Evolutionary conservation across 2,888 invertebrate genomes (phyloP).

Genomic region (Formica aserva): DNA sequence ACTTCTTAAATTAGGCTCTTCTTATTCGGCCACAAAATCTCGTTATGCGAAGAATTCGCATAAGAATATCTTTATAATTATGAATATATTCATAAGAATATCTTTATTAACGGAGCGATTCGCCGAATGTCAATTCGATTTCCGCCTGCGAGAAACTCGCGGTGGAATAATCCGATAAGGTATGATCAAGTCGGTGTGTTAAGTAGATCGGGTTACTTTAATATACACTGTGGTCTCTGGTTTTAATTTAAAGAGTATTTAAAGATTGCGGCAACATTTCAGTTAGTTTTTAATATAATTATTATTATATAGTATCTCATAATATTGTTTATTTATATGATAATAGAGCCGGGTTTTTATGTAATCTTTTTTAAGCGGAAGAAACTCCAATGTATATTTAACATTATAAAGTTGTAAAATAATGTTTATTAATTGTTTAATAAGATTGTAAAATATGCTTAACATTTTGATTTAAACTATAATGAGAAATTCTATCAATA

Average conservation of each 20-base stretch:
- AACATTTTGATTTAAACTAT: background rate
- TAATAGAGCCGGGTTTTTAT: background rate
- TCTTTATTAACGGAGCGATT: conserved; percentile 76
- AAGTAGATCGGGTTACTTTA: background rate
- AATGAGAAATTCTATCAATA: conserved; percentile 6
- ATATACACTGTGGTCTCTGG: background rate
- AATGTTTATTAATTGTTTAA: background rate
- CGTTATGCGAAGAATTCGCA: conserved; percentile 62
- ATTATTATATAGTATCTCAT: background rate
- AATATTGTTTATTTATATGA: background rate
- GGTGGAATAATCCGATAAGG: conserved; percentile 2
- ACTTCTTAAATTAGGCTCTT: conserved; percentile 74
- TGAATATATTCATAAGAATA: conserved; percentile 68
- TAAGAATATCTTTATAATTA: conserved; percentile 76
- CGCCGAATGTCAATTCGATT: conserved; percentile 58
- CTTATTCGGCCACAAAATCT: conserved; percentile 75
- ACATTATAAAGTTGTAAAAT: background rate
- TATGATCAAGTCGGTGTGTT: background rate
- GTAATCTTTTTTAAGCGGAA: background rate
- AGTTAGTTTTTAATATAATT: background rate
- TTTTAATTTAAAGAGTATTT: background rate
- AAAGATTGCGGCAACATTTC: background rate
- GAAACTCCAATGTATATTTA: background rate
- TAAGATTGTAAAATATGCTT: background rate
- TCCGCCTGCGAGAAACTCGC: conserved; percentile 58